Evolutionary conservation across 2,113 vertebrate genomes (phyloP), one percentile per base, ranked within the genome.

Genomic region (Onychostoma macrolepis): DNA sequence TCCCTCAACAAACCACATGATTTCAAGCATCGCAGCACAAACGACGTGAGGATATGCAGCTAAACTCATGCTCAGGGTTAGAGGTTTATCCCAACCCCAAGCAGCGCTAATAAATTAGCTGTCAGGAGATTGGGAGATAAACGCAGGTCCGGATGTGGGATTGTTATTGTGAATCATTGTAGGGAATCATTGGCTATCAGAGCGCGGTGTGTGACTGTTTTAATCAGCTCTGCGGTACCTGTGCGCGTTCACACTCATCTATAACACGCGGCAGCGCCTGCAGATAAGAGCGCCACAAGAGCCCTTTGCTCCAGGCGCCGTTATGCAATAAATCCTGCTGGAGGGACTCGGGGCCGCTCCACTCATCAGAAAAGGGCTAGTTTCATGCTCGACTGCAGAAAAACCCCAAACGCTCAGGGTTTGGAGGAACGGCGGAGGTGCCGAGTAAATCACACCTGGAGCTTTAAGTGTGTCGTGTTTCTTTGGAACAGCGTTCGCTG

Each of bases 241-340:
- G 63, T 3, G 38, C 17, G 50, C 19, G 1, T 19, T n/a, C 78
- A 61, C 53, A 38, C 24, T 82, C 80, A 82, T 82, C 63, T 82
- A 30, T 82, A 82, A 67, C 58, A 33, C 33, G 7, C 53, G 7
- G 19, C 53, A 61, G 56, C 56, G 1, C 19, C 50, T 61, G 53
- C 50, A 82, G 80, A 82, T 82, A 82, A 82, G 26, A 30, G 7
- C 12, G 10, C 8, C 24, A 63, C 79, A 63, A 26, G 53, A 80
- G 33, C 45, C 77, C 76, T 81, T 26, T 80, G 79, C 79, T 81
- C 21, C 79, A 43, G 79, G 61, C n/a, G 15, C 19, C 80, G n/a
- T 28, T 30, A 30, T 24, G 41, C 61, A 30, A 82, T 69, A 82
- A 82, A 48, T 82, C 58, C 38, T 45, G 50, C 78, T 3, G 33